Base-by-base conservation (phyloP, 2,797 vertebrate genomes). In the Bryconaethiops microstoma region DNA sequence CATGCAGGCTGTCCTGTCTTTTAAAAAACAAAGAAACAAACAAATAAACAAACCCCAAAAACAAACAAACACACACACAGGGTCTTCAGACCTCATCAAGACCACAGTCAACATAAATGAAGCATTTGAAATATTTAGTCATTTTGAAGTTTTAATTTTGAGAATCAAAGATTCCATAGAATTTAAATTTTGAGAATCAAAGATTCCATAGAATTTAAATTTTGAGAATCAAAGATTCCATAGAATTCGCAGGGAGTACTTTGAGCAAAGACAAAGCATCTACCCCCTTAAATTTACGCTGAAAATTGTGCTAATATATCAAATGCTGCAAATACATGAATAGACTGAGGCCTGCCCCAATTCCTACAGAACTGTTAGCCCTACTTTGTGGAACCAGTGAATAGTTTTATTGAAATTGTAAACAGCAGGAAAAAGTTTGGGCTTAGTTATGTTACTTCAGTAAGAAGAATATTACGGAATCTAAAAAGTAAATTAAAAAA, bases 1-100 rank as follows among this genome's bases (percentile, higher is more conserved):
- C 91, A 92, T 92, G 91, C 92, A 80, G 79, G 81, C 79, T 59
- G 52, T 80, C 13, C 48, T 52, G 63, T 57, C 65, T 65, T 82
- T 23, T n/a, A 1, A 70, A 14, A 52, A 52, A 42, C 39, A 35
- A 4, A 48, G 4, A 78, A n/a, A n/a, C 17, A n/a, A n/a, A n/a
- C n/a, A 3, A 29, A 29, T 3, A 29, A 29, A 29, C 29, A 29
- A 29, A 29, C 29, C 29, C 29, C 29, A 29, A 29, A 39, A 35
- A 80, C 3, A 25, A 52, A 54, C 4, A 45, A 21, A 76, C 50
- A 71, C 21, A 72, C 42, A 82, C 75, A 69, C 62, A 78, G 42
- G 9, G 65, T 35, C 2, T 65, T 23, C 45, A 70, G 50, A 39
- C 75, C 7, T 68, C 42, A 17, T 79, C 19, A n/a, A 54, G 72